Conservation (phyloP, 2,888 invertebrate genomes). For the Andricus curvator region DNA sequence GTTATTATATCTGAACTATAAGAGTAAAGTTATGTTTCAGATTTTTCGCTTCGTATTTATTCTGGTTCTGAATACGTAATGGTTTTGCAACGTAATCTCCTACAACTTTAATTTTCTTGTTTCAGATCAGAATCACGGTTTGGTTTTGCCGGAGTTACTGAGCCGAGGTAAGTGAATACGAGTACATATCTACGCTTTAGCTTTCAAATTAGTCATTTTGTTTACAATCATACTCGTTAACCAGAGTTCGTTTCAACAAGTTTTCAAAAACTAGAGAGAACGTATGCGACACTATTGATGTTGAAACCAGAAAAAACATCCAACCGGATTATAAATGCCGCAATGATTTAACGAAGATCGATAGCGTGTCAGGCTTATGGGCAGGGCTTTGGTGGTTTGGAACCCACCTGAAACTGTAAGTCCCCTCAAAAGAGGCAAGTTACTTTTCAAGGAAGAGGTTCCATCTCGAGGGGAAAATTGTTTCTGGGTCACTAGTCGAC, state of each 20-base stretch:
- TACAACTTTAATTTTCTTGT: constrained; percentile 26
- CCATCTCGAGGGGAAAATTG: too few species aligned
- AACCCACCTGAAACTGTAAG: too few species aligned
- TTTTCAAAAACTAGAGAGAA: not conserved
- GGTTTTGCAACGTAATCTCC: not conserved
- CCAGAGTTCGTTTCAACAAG: not conserved
- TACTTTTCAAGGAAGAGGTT: too few species aligned
- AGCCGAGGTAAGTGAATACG: not conserved
- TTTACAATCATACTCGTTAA: constrained; percentile 1
- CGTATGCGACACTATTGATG: too few species aligned
- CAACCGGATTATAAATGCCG: not conserved
- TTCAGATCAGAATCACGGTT: constrained; percentile 22
- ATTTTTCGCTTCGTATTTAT: not conserved
- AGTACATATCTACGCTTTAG: not conserved
- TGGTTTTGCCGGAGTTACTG: not conserved
- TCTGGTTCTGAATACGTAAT: constrained; percentile 2
- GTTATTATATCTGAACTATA: not conserved
- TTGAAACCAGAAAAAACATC: not conserved
- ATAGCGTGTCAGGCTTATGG: too few species aligned
- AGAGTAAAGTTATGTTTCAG: not conserved
- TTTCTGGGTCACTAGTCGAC: too few species aligned
- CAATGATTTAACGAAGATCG: not conserved
- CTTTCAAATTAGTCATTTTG: not conserved
- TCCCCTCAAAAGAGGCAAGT: too few species aligned
- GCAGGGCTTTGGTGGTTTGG: too few species aligned